Conservation (phyloP, 2,888 invertebrate species). For the Dasysyrphus albostriatus region DNA sequence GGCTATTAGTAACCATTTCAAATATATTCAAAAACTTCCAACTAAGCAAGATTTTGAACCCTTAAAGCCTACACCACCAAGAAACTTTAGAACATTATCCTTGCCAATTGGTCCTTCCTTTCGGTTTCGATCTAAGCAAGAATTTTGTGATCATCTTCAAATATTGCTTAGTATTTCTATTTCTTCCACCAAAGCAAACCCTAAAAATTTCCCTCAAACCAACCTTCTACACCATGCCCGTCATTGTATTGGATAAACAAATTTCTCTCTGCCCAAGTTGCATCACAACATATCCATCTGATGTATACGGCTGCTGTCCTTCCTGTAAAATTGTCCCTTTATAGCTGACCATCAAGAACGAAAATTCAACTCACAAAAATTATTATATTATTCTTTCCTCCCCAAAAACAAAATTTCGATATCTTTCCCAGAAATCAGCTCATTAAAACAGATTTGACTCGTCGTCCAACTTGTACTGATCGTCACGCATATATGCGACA, state of each 20-base stretch:
- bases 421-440: slow-evolving; percentile 78
- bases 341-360: slow-evolving; percentile 4
- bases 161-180: no score
- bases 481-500: slow-evolving; percentile 74
- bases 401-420: slow-evolving; percentile 70
- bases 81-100: no score
- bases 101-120: no score
- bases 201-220: background rate
- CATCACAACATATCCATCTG: slow-evolving; percentile 16
- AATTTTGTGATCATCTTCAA: no score
- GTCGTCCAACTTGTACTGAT: slow-evolving; percentile 73
- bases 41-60: no score
- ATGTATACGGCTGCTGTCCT: background rate
- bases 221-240: no score
- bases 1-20: no score
- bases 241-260: background rate
- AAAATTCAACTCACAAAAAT: slow-evolving; percentile 55
- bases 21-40: no score
- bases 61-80: no score
- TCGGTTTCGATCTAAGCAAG: no score
- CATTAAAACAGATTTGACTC: slow-evolving; percentile 78
- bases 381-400: slow-evolving; percentile 66
- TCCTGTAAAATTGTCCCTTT: background rate
- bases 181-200: background rate
- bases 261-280: slow-evolving; percentile 20